Base-by-base conservation (phyloP, 2,797 vertebrate species). In the Chelidonichthys spinosus region DNA sequence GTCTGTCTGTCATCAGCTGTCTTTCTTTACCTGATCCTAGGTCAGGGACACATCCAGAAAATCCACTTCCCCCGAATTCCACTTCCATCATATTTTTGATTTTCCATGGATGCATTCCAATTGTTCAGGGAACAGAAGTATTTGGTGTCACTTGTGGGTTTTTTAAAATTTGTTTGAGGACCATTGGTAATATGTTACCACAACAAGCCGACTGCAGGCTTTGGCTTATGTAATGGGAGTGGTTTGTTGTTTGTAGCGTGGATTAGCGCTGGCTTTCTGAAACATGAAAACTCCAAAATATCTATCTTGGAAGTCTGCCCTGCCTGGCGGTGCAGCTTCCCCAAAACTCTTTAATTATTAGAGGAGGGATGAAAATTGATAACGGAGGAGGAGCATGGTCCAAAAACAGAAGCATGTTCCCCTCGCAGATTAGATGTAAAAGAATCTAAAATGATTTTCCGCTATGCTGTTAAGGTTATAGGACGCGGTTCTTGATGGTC, bases 221-320 rank as follows among this genome's bases (percentile, higher is more conserved):
- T 72, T 69, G 74, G 82, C 64, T 92, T 91, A 90, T 69, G 85
- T 87, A 90, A 88, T 56, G 52, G 66, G 49, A 76, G 64, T 71
- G 63, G 76, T 79, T 85, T 81, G 74, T 73, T 90, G 81, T 85
- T 86, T 81, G 82, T 72, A 65, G 74, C 69, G 82, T 75, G 89
- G 89, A 90, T 91, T 90, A 89, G 80, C 6, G 4, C 47, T 42
- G 25, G 65, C 63, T 36, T 76, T 83, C 81, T 83, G 73, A 85
- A 85, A 87, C 81, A 87, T 76, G 65, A 87, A 89, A 89, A 85
- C 72, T 84, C 81, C 65, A 69, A 80, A 25, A 88, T 79, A 83
- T 89, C 84, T 78, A 47, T 85, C 46, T 85, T 85, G 84, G 87
- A 91, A 53, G 71, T 81, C 40, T 81, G 86, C 79, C 84, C 65